Evolutionary conservation across 2,888 invertebrate genomes (phyloP).

Genomic region (Drosophila koepferae): DNA sequence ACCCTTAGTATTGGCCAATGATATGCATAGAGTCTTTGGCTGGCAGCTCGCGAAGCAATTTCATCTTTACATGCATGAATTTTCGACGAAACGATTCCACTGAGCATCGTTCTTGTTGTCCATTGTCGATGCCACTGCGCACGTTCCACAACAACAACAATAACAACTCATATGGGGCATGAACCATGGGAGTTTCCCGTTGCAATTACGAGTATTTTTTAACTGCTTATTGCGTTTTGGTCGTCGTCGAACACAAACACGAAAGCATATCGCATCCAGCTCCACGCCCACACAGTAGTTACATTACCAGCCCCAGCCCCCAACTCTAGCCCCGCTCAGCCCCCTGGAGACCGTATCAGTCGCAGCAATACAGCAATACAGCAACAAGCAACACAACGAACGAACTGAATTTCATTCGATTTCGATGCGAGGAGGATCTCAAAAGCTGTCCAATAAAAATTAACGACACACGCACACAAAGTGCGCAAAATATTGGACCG

Average conservation of each 20-base stretch:
- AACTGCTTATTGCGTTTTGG: conserved; percentile 80
- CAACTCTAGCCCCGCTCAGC: conserved; percentile 15
- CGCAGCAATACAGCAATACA: conserved; percentile 46
- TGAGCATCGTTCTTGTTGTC: conserved; percentile 62
- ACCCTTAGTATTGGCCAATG: conserved; percentile 30
- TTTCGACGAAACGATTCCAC: conserved; percentile 68
- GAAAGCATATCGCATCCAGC: conserved; percentile 17
- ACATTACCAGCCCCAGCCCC: conserved; percentile 9
- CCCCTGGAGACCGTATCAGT: conserved; percentile 43
- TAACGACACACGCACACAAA: conserved; percentile 80
- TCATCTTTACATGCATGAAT: conserved; percentile 68
- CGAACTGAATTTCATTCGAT: conserved; percentile 80
- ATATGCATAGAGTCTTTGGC: conserved; percentile 42
- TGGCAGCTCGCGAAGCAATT: conserved; percentile 54
- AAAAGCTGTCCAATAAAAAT: conserved; percentile 83
- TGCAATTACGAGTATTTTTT: conserved; percentile 80
- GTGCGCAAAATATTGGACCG: conserved; percentile 61
- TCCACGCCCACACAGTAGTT: conserved; percentile 11
- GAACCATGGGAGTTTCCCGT: conserved; percentile 65
- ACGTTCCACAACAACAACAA: conserved; percentile 57
- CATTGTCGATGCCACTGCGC: conserved; percentile 59
- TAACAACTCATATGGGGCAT: conserved; percentile 73
- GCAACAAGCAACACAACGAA: conserved; percentile 69
- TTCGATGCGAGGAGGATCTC: conserved; percentile 78
- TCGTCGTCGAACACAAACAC: conserved; percentile 51